Evolutionary conservation across 2,888 invertebrate species (phyloP).

Genomic region (Catonia carolina): DNA sequence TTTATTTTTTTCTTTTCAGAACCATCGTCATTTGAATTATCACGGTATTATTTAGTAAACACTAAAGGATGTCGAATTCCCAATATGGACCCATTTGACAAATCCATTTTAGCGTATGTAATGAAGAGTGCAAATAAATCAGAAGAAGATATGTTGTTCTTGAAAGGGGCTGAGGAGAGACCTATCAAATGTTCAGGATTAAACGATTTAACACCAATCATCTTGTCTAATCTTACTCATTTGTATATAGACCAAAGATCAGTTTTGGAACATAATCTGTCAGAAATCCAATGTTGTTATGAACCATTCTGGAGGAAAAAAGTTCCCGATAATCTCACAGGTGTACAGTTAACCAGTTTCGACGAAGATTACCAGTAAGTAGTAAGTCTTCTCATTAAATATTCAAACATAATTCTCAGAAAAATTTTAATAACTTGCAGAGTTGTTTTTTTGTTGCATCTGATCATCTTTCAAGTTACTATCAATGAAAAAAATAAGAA

Average conservation of each 20-base stretch:
- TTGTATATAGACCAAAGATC: conserved; percentile 50
- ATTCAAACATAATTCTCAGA: too few relatives aligned
- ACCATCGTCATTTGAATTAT: too few relatives aligned
- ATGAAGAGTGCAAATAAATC: too few relatives aligned
- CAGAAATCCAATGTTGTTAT: conserved; percentile 55
- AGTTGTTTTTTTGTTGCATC: too few relatives aligned
- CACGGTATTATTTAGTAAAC: conserved; percentile 35
- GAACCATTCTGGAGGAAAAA: conserved; percentile 51
- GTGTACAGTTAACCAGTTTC: too few relatives aligned
- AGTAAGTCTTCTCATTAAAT: too few relatives aligned
- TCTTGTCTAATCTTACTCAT: conserved; percentile 53
- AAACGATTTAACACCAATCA: conserved; percentile 30
- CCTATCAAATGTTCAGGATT: conserved; percentile 47
- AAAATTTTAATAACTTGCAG: too few relatives aligned
- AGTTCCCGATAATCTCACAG: too few relatives aligned
- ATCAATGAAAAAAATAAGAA: too few relatives aligned
- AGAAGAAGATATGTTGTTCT: conserved; percentile 47
- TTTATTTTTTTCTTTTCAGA: too few relatives aligned
- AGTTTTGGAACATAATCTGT: conserved; percentile 47
- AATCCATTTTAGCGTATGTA: conserved; percentile 40
- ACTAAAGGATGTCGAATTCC: conserved; percentile 63
- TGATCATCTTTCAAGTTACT: too few relatives aligned
- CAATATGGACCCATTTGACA: conserved; percentile 54
- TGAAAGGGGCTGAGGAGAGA: conserved; percentile 45
- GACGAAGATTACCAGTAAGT: too few relatives aligned